These are phyloP conservation scores for Gulo gulo DNA, from an alignment of 2,113 vertebrate species.

Conservation along the genomic window DNA sequence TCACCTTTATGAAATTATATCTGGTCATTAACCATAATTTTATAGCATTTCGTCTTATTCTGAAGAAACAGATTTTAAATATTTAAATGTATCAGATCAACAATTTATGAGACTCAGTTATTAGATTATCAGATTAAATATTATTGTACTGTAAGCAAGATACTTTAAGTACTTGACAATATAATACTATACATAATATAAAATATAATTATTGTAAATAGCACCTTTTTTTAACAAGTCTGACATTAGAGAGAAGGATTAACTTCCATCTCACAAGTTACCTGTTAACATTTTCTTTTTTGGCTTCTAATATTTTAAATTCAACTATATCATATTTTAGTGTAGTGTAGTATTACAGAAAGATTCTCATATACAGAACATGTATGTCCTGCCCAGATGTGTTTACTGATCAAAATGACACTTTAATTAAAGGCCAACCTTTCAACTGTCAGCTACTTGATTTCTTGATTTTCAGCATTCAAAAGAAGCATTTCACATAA, in stretches of 20 bases:
- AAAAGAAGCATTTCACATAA: not conserved
- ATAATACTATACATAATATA: not conserved
- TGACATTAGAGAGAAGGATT: not conserved
- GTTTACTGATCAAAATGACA: not conserved
- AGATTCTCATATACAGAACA: not conserved
- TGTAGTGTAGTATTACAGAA: not conserved
- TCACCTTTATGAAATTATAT: not conserved
- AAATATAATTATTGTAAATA: not conserved
- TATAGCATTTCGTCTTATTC: not conserved
- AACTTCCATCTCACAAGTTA: not conserved
- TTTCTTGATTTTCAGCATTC: slow-evolving; percentile 8
- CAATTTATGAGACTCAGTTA: not conserved
- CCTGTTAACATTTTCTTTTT: not conserved
- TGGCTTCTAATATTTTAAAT: not conserved
- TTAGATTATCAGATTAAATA: not conserved
- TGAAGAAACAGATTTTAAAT: not conserved
- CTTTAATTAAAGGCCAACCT: not conserved
- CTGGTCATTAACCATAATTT: not conserved
- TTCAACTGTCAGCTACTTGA: not conserved
- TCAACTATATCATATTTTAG: not conserved
- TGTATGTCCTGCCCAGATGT: not conserved
- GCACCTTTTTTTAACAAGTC: not conserved
- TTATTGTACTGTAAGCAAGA: not conserved
- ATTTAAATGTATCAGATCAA: not conserved
- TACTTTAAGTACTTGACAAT: not conserved